Evolutionary conservation across 37 sponge, comb jelly and placozoan genomes (phyloP).

Genomic region (Diacarnus erythraeanus): DNA sequence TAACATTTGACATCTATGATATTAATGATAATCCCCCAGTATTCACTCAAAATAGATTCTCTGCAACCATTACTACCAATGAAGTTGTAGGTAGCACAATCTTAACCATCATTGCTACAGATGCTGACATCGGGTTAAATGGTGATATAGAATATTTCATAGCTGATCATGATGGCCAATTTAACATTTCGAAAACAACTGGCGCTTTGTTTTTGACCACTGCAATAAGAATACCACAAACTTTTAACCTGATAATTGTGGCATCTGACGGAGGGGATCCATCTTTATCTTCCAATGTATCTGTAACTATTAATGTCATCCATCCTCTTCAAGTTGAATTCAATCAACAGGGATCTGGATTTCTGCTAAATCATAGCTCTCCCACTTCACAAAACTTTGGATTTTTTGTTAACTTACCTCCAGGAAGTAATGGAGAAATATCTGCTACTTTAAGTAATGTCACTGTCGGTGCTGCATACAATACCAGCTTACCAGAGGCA

Average conservation of each 20-base stretch:
- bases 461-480: neutral
- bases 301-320: slow-evolving; percentile 10
- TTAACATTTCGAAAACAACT: slow-evolving; percentile 11
- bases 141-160: slow-evolving; percentile 34
- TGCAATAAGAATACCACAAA: neutral
- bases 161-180: neutral
- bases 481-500: slow-evolving; percentile 12
- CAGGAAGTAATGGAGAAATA: slow-evolving; percentile 36
- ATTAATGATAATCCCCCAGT: slow-evolving; percentile 56
- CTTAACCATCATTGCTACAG: slow-evolving; percentile 39
- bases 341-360: slow-evolving; percentile 40
- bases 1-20: slow-evolving; percentile 30
- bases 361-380: slow-evolving; percentile 11
- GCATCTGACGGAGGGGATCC: slow-evolving; percentile 53
- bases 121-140: slow-evolving; percentile 37
- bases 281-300: neutral
- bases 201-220: slow-evolving; percentile 10
- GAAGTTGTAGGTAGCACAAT: neutral
- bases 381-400: slow-evolving; percentile 13
- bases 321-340: slow-evolving; percentile 39
- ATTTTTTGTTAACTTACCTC: slow-evolving; percentile 41
- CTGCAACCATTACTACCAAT: slow-evolving; percentile 3
- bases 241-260: slow-evolving; percentile 20
- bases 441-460: slow-evolving; percentile 34
- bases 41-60: slow-evolving; percentile 1